phyloP scores from a whole-genome alignment of 2,113 vertebrate species.

The Oostethus manadensis region DNA sequence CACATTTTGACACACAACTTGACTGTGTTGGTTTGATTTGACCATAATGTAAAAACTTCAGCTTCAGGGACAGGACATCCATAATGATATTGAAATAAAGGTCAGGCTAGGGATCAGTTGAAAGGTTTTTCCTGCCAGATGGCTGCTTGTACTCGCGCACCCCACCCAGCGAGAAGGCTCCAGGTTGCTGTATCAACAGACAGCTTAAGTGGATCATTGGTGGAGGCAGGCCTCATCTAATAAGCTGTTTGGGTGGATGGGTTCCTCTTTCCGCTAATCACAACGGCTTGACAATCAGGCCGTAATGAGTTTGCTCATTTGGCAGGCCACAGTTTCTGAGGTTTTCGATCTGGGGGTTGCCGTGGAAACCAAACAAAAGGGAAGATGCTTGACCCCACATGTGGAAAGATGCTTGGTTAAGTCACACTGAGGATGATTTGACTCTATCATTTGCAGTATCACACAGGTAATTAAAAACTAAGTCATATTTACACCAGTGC shows the following conservation, averaged over 20 bases:
- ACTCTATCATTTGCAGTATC: not conserved
- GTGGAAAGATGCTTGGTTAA: conserved; percentile 2
- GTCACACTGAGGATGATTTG: not conserved
- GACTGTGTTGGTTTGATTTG: too few species aligned
- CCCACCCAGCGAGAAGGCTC: conserved; percentile 3
- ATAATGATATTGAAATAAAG: conserved; percentile 5
- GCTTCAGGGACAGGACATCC: conserved; percentile 8
- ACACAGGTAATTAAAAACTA: not conserved
- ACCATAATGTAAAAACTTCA: too few species aligned
- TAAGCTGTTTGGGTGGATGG: conserved; percentile 17
- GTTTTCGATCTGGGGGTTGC: conserved; percentile 35
- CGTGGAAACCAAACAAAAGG: conserved; percentile 44
- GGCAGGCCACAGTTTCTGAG: conserved; percentile 18
- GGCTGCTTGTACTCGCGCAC: conserved; percentile 12
- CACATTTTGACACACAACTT: too few species aligned
- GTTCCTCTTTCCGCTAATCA: conserved; percentile 37
- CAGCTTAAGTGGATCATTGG: conserved; percentile 27
- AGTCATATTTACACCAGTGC: conserved; percentile 4
- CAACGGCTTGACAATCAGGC: conserved; percentile 38
- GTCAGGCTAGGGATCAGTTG: conserved; percentile 27
- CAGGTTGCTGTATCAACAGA: conserved; percentile 14
- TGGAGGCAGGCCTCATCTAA: conserved; percentile 1
- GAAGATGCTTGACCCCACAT: conserved; percentile 32
- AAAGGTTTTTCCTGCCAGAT: conserved; percentile 46
- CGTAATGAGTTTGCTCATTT: conserved; percentile 29